Conservation (phyloP, 1,140 invertebrate species). For the Palaemon carinicauda region DNA sequence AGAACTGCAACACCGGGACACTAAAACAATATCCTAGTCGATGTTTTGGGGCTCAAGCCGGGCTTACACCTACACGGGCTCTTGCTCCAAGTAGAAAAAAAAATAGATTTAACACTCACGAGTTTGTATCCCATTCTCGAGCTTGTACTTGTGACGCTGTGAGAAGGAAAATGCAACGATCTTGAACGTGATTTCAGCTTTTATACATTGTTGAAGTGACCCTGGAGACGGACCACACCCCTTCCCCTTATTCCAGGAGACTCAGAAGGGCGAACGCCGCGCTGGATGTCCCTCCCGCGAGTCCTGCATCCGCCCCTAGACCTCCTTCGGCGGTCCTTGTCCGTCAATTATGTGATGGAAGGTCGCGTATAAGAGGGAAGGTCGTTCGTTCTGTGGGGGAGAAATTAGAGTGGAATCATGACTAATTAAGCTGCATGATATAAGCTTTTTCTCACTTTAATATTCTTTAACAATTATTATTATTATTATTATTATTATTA, state of each 20-base stretch:
- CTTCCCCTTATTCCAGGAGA: background rate
- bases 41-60: background rate
- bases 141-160: background rate
- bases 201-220: background rate
- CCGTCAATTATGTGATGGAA: background rate
- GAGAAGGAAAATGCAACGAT: background rate
- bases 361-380: no score
- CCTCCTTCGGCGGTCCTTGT: background rate
- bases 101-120: background rate
- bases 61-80: background rate
- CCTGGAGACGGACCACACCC: slow-evolving; percentile 10
- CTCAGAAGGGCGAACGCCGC: background rate
- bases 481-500: no score
- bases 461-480: no score
- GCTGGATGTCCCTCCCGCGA: background rate
- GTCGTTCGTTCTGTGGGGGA: background rate
- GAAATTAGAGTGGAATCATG: no score
- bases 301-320: background rate
- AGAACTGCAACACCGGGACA: no score
- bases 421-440: no score
- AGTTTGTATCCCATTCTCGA: slow-evolving; percentile 7
- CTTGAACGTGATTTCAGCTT: background rate
- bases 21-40: background rate
- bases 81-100: no score
- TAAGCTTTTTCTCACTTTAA: no score